Conservation (phyloP, 2,888 invertebrate genomes). For the Cataglyphis livida region DNA sequence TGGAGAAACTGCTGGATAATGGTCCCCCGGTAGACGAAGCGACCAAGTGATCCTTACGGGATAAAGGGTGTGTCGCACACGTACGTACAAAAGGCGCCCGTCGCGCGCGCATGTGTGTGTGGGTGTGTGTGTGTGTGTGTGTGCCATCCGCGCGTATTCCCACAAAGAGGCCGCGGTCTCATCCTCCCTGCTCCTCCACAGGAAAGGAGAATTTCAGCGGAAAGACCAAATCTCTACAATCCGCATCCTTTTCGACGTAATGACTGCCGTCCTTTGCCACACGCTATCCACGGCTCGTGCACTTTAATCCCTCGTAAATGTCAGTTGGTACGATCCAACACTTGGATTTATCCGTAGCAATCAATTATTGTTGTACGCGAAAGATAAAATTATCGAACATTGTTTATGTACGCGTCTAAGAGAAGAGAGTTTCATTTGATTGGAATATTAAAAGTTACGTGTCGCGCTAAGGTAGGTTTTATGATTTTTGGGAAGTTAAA, state of each 20-base stretch:
- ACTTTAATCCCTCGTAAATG: constrained; percentile 34
- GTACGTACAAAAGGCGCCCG: constrained; percentile 71
- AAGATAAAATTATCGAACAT: not conserved
- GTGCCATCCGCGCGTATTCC: constrained; percentile 44
- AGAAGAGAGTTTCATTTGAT: not conserved
- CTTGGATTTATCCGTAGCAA: not conserved
- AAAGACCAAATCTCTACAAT: constrained; percentile 69
- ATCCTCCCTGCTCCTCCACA: constrained; percentile 52
- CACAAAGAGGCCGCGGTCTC: constrained; percentile 63
- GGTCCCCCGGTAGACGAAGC: constrained; percentile 74
- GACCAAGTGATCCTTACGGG: constrained; percentile 78
- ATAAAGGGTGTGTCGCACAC: constrained; percentile 77
- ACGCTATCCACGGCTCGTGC: constrained; percentile 17
- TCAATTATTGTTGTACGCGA: not conserved
- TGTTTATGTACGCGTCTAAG: not conserved
- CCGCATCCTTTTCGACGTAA: constrained; percentile 67
- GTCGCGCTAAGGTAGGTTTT: not conserved
- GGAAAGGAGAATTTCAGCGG: constrained; percentile 58
- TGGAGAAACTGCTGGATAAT: constrained; percentile 78
- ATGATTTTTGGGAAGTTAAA: not conserved
- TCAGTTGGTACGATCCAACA: constrained; percentile 23
- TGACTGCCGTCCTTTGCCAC: constrained; percentile 64
- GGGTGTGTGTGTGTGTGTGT: constrained; percentile 72
- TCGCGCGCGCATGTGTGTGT: constrained; percentile 66
- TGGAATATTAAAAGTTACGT: not conserved